Conservation (phyloP, 1,140 invertebrate genomes). For the Steinernema khuongi region DNA sequence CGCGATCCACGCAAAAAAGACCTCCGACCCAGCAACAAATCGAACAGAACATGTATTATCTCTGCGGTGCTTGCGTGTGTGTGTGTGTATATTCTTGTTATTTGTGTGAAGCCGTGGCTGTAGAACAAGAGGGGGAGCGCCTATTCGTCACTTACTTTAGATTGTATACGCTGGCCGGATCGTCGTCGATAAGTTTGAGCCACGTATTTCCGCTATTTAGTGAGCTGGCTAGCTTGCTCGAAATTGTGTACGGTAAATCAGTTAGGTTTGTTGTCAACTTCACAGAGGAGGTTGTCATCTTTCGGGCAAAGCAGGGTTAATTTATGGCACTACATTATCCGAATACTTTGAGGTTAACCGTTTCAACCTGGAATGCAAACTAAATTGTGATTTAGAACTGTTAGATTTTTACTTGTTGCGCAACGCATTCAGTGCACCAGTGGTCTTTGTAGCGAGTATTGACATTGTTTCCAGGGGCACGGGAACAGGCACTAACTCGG, state of each 20-base stretch:
- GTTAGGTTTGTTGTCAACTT: conserved; percentile 45
- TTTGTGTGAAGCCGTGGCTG: conserved; percentile 4
- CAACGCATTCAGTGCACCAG: too few relatives aligned
- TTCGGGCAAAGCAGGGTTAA: too few relatives aligned
- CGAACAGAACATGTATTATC: neutral
- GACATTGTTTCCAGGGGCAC: neutral
- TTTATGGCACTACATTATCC: too few relatives aligned
- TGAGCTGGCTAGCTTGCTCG: conserved; percentile 33
- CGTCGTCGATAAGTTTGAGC: conserved; percentile 42
- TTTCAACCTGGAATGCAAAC: neutral
- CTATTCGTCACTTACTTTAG: conserved; percentile 49
- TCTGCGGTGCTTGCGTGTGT: neutral
- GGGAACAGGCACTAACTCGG: neutral
- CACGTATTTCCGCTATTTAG: conserved; percentile 44
- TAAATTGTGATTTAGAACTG: too few relatives aligned
- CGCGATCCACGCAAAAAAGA: too few relatives aligned
- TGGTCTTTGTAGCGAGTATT: too few relatives aligned
- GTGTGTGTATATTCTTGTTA: conserved; percentile 1
- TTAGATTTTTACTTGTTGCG: too few relatives aligned
- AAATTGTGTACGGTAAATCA: conserved; percentile 44
- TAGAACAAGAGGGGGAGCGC: too few relatives aligned
- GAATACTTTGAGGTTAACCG: too few relatives aligned
- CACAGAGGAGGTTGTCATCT: neutral
- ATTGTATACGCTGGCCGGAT: conserved; percentile 36
- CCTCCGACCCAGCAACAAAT: neutral